Conservation (phyloP, 2,797 vertebrate genomes). For the Iguana delicatissima region DNA sequence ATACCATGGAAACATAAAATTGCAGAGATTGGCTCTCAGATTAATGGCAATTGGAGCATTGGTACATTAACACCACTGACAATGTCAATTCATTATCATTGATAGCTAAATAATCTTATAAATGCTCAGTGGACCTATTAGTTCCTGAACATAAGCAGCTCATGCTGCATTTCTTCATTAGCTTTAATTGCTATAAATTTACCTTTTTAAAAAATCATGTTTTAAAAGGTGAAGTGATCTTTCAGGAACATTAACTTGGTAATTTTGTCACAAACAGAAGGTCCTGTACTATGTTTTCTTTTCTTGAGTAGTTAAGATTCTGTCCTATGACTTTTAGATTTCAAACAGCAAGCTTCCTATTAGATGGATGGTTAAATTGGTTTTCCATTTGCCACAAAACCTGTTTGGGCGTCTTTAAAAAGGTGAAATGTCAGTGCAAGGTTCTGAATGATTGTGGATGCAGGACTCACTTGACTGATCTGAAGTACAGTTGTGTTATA, state of each 20-base stretch:
- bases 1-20: conserved; percentile 61
- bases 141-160: conserved; percentile 86
- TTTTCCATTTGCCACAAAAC: conserved; percentile 70
- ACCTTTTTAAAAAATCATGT: conserved; percentile 84
- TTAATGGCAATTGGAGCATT: conserved; percentile 71
- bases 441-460: conserved; percentile 24
- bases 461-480: conserved; percentile 40
- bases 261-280: conserved; percentile 86
- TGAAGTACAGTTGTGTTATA: conserved; percentile 1
- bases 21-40: conserved; percentile 67
- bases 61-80: conserved; percentile 80
- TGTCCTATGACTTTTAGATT: conserved; percentile 73
- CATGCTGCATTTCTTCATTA: conserved; percentile 88
- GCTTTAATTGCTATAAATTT: conserved; percentile 87
- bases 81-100: conserved; percentile 86
- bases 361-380: conserved; percentile 68
- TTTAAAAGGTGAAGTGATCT: conserved; percentile 86
- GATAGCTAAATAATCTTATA: conserved; percentile 84
- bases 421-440: conserved; percentile 68
- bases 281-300: conserved; percentile 80
- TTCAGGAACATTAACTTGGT: conserved; percentile 86
- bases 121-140: conserved; percentile 87
- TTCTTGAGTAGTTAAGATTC: conserved; percentile 74
- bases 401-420: conserved; percentile 56
- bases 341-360: conserved; percentile 68